Conservation (phyloP, 92 coral and sea anemone genomes). For the Porites lobata region DNA sequence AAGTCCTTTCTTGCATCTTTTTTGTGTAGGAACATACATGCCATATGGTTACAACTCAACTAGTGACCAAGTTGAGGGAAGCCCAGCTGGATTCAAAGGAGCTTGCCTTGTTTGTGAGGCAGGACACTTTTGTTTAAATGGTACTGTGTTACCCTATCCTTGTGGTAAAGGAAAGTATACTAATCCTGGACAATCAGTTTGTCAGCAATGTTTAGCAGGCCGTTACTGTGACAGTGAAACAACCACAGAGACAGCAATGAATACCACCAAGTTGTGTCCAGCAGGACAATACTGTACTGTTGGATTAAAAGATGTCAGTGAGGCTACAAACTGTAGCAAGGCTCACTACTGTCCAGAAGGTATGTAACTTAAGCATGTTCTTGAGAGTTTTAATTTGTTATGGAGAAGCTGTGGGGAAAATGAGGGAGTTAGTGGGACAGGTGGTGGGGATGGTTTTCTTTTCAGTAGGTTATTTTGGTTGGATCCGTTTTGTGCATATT, state of each 20-base stretch:
- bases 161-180: slow-evolving; percentile 95
- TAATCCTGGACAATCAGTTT: slow-evolving; percentile 95
- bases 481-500: too few relatives aligned
- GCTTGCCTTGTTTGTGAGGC: slow-evolving; percentile 85
- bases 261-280: slow-evolving; percentile 91
- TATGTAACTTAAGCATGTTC: slow-evolving; percentile 4
- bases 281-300: slow-evolving; percentile 89
- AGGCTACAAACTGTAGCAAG: slow-evolving; percentile 79
- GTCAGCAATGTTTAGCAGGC: slow-evolving; percentile 90
- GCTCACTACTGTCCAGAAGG: slow-evolving; percentile 99
- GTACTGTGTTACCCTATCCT: slow-evolving; percentile 85
- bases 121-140: slow-evolving; percentile 96
- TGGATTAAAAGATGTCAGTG: slow-evolving; percentile 83
- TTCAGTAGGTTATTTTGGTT: too few relatives aligned
- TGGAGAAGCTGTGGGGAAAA: too few relatives aligned
- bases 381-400: neutral
- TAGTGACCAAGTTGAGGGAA: slow-evolving; percentile 64
- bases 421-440: too few relatives aligned
- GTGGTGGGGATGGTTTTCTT: too few relatives aligned
- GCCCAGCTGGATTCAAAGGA: slow-evolving; percentile 85
- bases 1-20: neutral
- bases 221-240: slow-evolving; percentile 89
- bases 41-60: slow-evolving; percentile 83
- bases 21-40: slow-evolving; percentile 92
- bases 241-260: slow-evolving; percentile 88